Evolutionary conservation across 2,113 vertebrate genomes (phyloP).

Genomic region (Circaetus gallicus): DNA sequence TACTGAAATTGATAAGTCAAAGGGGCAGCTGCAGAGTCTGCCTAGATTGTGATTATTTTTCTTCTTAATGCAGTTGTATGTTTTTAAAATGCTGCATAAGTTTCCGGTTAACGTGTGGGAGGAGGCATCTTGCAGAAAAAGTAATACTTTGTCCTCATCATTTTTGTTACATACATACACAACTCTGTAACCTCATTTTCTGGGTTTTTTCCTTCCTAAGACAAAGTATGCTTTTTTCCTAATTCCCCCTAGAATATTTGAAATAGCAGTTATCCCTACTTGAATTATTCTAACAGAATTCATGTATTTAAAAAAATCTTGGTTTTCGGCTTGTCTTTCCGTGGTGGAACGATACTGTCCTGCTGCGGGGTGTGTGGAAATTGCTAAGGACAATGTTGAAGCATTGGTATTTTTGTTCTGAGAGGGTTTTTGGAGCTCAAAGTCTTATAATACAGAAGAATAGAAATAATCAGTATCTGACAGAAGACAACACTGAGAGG

Average conservation of each 20-base stretch:
- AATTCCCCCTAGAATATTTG: neutral
- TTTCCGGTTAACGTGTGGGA: neutral
- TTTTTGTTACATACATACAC: neutral
- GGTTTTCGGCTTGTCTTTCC: neutral
- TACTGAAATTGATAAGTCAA: constrained; percentile 76
- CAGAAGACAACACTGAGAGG: neutral
- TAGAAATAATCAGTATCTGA: neutral
- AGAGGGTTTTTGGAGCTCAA: neutral
- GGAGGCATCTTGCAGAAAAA: neutral
- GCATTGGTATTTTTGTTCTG: neutral
- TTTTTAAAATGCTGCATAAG: constrained; percentile 40
- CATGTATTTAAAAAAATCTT: neutral
- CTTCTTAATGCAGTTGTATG: neutral
- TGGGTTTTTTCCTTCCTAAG: neutral
- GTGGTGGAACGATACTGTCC: neutral
- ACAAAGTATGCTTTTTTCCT: neutral
- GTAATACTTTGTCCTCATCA: neutral
- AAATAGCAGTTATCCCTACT: neutral
- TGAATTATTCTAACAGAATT: neutral
- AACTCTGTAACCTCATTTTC: neutral
- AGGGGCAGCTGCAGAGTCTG: constrained; percentile 64
- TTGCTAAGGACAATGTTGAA: neutral
- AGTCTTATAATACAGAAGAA: neutral
- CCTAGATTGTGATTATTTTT: constrained; percentile 64
- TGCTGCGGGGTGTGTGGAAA: neutral